Percentiles rank a stretch among this genome's conserved stretches.
phyloP scores from a whole-genome alignment of 2,113 vertebrate species.

The Axis porcinus region DNA sequence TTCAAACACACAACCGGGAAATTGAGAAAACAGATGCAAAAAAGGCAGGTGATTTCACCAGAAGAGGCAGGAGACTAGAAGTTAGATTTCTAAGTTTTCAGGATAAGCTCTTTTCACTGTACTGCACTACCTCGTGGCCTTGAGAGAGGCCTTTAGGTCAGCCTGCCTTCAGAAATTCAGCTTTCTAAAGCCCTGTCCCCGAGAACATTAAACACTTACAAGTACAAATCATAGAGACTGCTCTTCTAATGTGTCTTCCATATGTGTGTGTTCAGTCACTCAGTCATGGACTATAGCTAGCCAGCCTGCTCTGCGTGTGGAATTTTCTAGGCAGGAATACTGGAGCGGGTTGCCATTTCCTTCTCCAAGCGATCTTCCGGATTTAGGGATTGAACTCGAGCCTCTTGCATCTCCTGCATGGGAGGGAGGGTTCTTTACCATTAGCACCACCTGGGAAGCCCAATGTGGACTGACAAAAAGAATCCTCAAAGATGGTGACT shows the following conservation, averaged over 20 bases:
- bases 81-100: not conserved
- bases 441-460: not conserved
- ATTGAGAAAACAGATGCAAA: not conserved
- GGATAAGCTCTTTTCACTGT: not conserved
- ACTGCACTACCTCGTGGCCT: not conserved
- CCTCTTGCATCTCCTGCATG: not conserved
- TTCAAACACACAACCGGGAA: not conserved
- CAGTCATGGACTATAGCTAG: not conserved
- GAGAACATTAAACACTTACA: not conserved
- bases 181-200: not conserved
- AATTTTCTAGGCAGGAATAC: not conserved
- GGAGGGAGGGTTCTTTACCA: not conserved
- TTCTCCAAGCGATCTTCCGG: not conserved
- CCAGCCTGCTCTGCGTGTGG: not conserved
- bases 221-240: not conserved
- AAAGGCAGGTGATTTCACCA: not conserved
- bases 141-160: not conserved
- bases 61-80: not conserved
- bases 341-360: not conserved
- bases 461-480: not conserved
- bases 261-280: not conserved
- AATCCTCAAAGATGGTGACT: not conserved
- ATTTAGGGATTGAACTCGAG: not conserved
- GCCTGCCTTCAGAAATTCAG: not conserved
- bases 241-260: not conserved